These are phyloP conservation scores for Hemitrygon akajei DNA, from an alignment of 2,797 vertebrate species.

Conservation along the genomic window DNA sequence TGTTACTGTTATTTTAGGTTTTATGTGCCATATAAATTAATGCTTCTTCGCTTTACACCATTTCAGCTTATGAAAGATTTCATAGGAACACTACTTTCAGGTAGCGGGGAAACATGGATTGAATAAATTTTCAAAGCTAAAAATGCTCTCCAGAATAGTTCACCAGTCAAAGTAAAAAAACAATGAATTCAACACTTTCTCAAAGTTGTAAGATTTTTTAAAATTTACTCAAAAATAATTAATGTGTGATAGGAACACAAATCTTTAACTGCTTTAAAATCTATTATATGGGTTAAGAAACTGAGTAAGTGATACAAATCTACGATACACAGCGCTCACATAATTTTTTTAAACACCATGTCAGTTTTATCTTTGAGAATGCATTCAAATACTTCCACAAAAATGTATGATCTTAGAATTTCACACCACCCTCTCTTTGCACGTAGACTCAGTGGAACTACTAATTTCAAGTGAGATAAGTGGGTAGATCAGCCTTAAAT, in stretches of 20 bases:
- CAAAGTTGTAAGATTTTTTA: neutral
- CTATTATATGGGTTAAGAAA: neutral
- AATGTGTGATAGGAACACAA: neutral
- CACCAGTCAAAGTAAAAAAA: neutral
- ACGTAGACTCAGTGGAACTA: no score
- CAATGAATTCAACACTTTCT: neutral
- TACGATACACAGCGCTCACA: neutral
- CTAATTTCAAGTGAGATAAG: neutral
- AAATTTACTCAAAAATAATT: neutral
- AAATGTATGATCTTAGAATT: no score
- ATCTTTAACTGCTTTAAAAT: neutral
- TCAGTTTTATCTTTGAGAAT: no score
- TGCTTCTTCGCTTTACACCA: no score
- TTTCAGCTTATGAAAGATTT: no score
- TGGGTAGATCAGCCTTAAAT: neutral
- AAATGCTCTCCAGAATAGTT: neutral
- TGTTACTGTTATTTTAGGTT: no score
- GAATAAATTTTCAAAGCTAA: neutral
- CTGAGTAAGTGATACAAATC: neutral
- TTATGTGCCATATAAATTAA: no score
- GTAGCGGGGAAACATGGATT: no score
- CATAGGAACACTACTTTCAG: no score
- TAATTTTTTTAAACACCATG: no score
- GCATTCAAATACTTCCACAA: no score
- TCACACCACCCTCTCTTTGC: no score